A percentile compares a stretch with the other conserved stretches of the same genome.
These are phyloP conservation scores for Triplophysa tibetana DNA, from an alignment of 2,113 vertebrate species.

Conservation along the genomic window DNA sequence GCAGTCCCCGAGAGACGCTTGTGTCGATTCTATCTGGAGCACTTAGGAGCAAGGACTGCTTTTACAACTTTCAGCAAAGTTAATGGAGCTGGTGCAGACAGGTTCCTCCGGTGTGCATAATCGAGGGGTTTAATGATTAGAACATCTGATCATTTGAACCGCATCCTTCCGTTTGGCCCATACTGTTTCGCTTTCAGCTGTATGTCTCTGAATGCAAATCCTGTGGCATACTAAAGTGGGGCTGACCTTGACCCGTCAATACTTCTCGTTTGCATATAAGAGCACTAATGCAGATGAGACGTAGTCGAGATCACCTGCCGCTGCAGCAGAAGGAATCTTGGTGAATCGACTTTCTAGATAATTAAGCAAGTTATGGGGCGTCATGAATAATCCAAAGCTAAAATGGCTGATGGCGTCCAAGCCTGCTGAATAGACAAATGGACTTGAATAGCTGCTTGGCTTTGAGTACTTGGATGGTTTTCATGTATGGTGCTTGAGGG, in stretches of 20 bases:
- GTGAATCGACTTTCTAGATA: conserved; percentile 30
- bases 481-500: background rate
- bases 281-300: conserved; percentile 55
- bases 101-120: conserved; percentile 52
- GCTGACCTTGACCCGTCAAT: conserved; percentile 64
- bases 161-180: background rate
- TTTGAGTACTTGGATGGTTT: conserved; percentile 3
- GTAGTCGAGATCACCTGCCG: conserved; percentile 47
- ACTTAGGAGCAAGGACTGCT: conserved; percentile 67
- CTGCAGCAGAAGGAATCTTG: conserved; percentile 3
- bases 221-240: conserved; percentile 53
- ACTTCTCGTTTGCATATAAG: conserved; percentile 68
- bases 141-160: conserved; percentile 34
- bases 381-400: conserved; percentile 49
- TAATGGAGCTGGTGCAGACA: conserved; percentile 58
- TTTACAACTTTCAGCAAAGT: conserved; percentile 68
- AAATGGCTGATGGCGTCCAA: conserved; percentile 36
- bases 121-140: conserved; percentile 39
- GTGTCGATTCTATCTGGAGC: conserved; percentile 68
- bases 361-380: conserved; percentile 25
- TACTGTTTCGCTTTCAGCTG: conserved; percentile 7
- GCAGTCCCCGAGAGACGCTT: conserved; percentile 56
- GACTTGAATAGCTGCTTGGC: conserved; percentile 18
- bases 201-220: conserved; percentile 64
- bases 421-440: conserved; percentile 33